Evolutionary conservation across 2,888 invertebrate genomes (phyloP).

Genomic region (Scrobipalpa costella): DNA sequence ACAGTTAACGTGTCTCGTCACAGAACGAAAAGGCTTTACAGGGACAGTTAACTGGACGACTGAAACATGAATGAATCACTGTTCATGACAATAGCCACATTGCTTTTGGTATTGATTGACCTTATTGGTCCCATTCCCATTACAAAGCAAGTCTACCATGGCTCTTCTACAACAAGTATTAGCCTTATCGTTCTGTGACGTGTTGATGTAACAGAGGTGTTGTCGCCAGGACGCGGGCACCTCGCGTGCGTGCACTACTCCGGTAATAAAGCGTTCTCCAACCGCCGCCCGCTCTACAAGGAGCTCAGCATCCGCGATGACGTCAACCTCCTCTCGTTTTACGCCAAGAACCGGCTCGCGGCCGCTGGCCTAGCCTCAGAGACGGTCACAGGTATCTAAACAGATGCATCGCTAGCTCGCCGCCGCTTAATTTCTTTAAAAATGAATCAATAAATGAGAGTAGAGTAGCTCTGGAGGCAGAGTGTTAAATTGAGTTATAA

Average conservation of each 20-base stretch:
- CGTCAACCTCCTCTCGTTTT: constrained; percentile 93
- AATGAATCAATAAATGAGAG: constrained; percentile 56
- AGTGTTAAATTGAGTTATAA: constrained; percentile 59
- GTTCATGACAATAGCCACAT: too few species aligned
- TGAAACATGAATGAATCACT: too few species aligned
- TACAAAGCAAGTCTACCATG: neutral
- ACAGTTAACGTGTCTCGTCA: constrained; percentile 44
- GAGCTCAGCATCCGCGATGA: constrained; percentile 91
- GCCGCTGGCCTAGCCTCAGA: constrained; percentile 79
- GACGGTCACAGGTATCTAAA: constrained; percentile 76
- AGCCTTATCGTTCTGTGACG: constrained; percentile 38
- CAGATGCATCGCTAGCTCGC: constrained; percentile 68
- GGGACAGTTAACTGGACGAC: too few species aligned
- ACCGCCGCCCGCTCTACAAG: constrained; percentile 86
- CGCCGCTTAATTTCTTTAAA: constrained; percentile 68
- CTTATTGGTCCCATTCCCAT: too few species aligned
- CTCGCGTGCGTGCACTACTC: constrained; percentile 92
- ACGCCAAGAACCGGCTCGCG: constrained; percentile 89
- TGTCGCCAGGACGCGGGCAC: constrained; percentile 87
- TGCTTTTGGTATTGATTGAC: too few species aligned
- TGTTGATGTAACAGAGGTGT: constrained; percentile 67
- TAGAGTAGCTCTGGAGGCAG: constrained; percentile 53
- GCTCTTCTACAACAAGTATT: neutral
- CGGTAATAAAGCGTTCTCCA: constrained; percentile 89
- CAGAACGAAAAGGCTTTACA: neutral